Conservation (phyloP, 2,888 invertebrate genomes). For the Thereva nobilitata region DNA sequence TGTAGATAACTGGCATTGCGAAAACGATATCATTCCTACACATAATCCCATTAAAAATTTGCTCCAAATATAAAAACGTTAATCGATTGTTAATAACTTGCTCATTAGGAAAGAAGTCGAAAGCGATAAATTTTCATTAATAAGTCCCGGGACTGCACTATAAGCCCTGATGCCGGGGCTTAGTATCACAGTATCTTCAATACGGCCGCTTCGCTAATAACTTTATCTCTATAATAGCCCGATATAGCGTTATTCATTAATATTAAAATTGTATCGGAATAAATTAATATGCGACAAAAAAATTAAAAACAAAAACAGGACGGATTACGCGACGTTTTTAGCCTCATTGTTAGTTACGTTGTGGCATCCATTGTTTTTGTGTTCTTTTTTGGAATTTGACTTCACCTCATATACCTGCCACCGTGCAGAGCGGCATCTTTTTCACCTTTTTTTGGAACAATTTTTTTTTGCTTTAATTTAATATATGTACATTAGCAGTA, state of each 20-base stretch:
- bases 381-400: too few relatives aligned
- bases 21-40: conserved; percentile 11
- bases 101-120: conserved; percentile 22
- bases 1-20: neutral
- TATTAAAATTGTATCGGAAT: conserved; percentile 40
- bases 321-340: conserved; percentile 8
- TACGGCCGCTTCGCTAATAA: conserved; percentile 21
- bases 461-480: too few relatives aligned
- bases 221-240: conserved; percentile 24
- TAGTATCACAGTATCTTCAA: conserved; percentile 3
- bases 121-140: conserved; percentile 30
- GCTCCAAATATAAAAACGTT: conserved; percentile 23
- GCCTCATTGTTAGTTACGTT: conserved; percentile 14
- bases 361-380: neutral
- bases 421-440: too few relatives aligned
- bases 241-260: conserved; percentile 36
- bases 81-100: conserved; percentile 30
- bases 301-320: conserved; percentile 1
- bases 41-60: conserved; percentile 7
- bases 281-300: conserved; percentile 23
- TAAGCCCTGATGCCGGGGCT: conserved; percentile 13
- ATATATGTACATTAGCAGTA: too few relatives aligned
- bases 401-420: too few relatives aligned
- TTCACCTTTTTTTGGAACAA: too few relatives aligned
- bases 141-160: conserved; percentile 18